phyloP scores from a whole-genome alignment of 1,140 invertebrate species.

The Rhagoletis zephyria region DNA sequence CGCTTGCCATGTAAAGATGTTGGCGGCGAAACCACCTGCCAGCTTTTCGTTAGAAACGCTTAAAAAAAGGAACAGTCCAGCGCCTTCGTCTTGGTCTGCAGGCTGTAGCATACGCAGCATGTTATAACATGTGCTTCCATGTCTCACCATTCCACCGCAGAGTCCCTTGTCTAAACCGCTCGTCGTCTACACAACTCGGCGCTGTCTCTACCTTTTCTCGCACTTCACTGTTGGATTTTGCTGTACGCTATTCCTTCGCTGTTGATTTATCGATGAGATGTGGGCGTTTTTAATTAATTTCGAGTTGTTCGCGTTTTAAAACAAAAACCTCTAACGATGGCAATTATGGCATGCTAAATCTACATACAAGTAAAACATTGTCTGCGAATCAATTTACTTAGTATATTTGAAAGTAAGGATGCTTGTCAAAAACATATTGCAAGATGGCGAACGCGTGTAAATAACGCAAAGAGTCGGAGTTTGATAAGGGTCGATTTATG shows the following conservation, averaged over 20 bases:
- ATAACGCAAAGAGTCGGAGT: not conserved
- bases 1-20: not conserved
- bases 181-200: not conserved
- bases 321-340: conserved; percentile 21
- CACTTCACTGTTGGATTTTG: not conserved
- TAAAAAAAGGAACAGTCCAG: too few relatives aligned
- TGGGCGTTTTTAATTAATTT: conserved; percentile 52
- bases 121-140: conserved; percentile 20
- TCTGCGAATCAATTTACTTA: not conserved
- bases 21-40: not conserved
- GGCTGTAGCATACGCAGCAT: conserved; percentile 40
- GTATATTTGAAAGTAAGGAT: not conserved
- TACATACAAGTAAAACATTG: not conserved
- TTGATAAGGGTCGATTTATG: not conserved
- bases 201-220: not conserved
- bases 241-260: not conserved
- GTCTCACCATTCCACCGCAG: not conserved
- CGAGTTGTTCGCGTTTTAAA: conserved; percentile 20
- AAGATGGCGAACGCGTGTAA: not conserved
- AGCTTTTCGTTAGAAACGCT: not conserved
- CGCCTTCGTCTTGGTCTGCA: too few relatives aligned
- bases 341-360: conserved; percentile 19
- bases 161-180: too few relatives aligned
- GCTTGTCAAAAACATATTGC: conserved; percentile 15
- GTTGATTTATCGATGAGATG: conserved; percentile 47